Evolutionary conservation across 2,113 vertebrate species (phyloP), one percentile per base, ranked within the genome.

Genomic region (Cervus canadensis): DNA sequence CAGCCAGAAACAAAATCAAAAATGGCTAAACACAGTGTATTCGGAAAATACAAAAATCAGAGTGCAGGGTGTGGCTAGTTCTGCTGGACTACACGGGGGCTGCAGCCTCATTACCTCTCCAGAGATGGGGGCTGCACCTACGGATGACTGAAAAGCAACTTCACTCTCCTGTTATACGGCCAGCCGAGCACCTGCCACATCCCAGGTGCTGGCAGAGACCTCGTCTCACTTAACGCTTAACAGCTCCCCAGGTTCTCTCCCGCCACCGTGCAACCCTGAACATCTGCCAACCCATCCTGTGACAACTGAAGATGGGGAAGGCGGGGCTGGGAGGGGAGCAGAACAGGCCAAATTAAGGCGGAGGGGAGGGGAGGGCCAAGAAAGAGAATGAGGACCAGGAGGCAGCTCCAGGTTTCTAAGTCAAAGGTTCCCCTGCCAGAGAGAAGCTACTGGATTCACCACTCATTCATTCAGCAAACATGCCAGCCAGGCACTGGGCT

Each of bases 281-380:
- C 5, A 86, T 62, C 59, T 86, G 25, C n/a, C 36, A 89, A 36
- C 36, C 50, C 30, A 76, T 33, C 19, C 9, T 45, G 56, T 54
- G 64, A 78, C 14, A 93, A 84, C 16, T 25, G n/a, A 62, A 89
- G 54, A 83, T 62, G n/a, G 21, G 33, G 33, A 56, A 40, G 17
- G 67, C 2, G 1, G 45, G 36, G 30, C 12, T 14, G 13, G 2
- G n/a, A 8, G 64, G 33, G 17, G 9, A 36, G 40, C 2, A 3
- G 26, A 5, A 43, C 25, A n/a, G 28, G 30, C 30, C 87, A 60
- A 30, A 17, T 76, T 9, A 93, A 59, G 13, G 87, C 16, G 33
- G 40, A 79, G 40, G 50, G 28, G 15, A 25, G 3, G 16, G 50
- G 2, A 9, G 2, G 7, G 50, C 28, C 40, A 84, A 83, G 86